These are phyloP conservation scores for Rhea americana DNA, from an alignment of 2,113 vertebrate species.

Conservation along the genomic window DNA sequence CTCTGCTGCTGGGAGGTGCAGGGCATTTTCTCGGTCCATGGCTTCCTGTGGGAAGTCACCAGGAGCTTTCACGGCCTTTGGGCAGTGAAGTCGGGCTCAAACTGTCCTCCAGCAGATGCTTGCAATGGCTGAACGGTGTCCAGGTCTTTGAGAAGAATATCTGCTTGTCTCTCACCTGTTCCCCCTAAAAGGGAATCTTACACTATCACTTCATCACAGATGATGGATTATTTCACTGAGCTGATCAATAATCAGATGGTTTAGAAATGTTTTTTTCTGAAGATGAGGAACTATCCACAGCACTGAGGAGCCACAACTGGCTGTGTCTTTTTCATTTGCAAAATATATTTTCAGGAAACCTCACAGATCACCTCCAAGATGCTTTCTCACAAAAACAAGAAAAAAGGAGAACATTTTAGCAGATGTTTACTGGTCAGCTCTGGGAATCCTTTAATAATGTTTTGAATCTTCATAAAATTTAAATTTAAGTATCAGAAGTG, in stretches of 20 bases:
- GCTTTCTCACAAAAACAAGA: background rate
- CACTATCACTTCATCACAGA: background rate
- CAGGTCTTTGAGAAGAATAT: background rate
- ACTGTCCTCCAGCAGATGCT: background rate
- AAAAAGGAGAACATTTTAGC: background rate
- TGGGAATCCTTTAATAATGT: background rate
- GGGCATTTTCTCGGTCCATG: background rate
- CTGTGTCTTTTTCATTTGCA: background rate
- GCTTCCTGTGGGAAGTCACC: background rate
- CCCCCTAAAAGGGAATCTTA: constrained; percentile 20
- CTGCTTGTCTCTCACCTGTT: constrained; percentile 17
- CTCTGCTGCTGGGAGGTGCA: background rate
- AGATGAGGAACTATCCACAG: background rate
- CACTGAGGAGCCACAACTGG: background rate
- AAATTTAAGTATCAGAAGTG: background rate
- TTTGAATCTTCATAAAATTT: background rate
- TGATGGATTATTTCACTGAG: constrained; percentile 27
- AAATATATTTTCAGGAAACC: background rate
- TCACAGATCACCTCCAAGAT: background rate
- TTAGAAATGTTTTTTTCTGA: background rate
- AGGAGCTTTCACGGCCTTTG: rapidly evolving
- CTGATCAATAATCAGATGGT: background rate
- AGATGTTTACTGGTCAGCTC: background rate
- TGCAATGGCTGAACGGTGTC: constrained; percentile 33
- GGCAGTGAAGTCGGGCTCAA: background rate